Evolutionary conservation across 2,888 invertebrate species (phyloP).

Genomic region (Pardosa pseudoannulata): DNA sequence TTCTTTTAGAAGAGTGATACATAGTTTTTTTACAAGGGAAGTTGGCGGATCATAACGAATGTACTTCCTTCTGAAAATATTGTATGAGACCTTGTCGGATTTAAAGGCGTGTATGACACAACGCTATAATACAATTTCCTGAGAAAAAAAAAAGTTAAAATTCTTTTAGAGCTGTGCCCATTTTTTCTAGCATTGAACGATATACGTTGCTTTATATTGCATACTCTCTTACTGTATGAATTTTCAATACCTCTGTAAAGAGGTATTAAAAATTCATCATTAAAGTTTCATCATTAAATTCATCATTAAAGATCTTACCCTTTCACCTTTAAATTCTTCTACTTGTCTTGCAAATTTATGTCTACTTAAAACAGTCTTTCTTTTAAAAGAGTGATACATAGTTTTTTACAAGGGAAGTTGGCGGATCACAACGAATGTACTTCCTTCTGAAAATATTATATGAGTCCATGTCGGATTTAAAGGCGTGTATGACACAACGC

Average conservation of each 20-base stretch:
- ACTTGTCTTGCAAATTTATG: constrained; percentile 1
- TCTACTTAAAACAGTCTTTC: background rate
- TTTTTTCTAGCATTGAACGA: no score
- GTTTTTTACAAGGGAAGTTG: background rate
- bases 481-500: background rate
- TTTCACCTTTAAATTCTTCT: background rate
- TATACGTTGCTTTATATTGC: no score
- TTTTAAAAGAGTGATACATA: background rate
- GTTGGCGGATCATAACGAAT: background rate
- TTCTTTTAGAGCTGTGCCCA: no score
- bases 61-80: background rate
- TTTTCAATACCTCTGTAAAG: no score
- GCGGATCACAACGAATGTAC: background rate
- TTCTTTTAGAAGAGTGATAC: background rate
- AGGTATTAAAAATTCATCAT: no score
- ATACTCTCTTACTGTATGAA: no score
- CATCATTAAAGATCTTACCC: no score
- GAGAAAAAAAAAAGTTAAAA: no score
- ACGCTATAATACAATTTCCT: no score
- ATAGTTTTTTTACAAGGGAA: background rate
- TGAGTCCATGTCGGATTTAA: background rate
- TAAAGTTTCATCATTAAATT: no score
- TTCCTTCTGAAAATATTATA: background rate
- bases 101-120: background rate
- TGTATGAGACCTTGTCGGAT: background rate